phyloP scores from a whole-genome alignment of 1,140 invertebrate genomes.

The Drosophila ironensis region DNA sequence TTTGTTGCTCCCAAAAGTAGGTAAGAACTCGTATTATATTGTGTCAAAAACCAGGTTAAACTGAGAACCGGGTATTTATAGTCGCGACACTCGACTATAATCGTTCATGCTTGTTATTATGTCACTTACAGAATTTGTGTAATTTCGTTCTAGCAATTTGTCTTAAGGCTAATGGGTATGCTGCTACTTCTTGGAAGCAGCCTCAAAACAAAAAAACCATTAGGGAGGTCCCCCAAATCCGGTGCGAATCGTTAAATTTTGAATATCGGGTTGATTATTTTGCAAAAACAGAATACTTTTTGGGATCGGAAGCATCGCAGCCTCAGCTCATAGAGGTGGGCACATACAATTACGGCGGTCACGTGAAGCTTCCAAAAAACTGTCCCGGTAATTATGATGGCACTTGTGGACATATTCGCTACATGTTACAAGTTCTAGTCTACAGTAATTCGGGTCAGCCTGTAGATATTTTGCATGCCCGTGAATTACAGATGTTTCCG shows the following conservation, averaged over 20 bases:
- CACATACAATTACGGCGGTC: constrained; percentile 84
- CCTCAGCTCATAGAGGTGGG: constrained; percentile 80
- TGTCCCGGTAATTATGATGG: constrained; percentile 88
- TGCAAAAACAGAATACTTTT: constrained; percentile 69
- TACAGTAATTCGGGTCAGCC: constrained; percentile 87
- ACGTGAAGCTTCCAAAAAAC: constrained; percentile 83
- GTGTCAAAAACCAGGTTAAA: too few species aligned
- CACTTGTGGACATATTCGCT: constrained; percentile 86
- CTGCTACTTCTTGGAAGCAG: constrained; percentile 51
- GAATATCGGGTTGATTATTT: constrained; percentile 70
- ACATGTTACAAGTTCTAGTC: constrained; percentile 85
- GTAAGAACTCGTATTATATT: too few species aligned
- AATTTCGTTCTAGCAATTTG: constrained; percentile 39
- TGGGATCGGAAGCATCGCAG: constrained; percentile 63
- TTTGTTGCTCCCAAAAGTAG: too few species aligned
- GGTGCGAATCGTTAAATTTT: constrained; percentile 20
- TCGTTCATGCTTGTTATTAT: background rate
- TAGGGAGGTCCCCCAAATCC: constrained; percentile 14
- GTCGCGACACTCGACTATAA: background rate
- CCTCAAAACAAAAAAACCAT: constrained; percentile 35
- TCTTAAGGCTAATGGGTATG: constrained; percentile 65
- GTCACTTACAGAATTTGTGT: background rate
- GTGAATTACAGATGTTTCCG: constrained; percentile 86
- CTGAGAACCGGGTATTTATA: too few species aligned
- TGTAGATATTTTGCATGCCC: constrained; percentile 85